A percentile compares a stretch with the other conserved stretches of the same genome.
Conservation (phyloP, 2,888 invertebrate species). For the Sclerodermus sp. region DNA sequence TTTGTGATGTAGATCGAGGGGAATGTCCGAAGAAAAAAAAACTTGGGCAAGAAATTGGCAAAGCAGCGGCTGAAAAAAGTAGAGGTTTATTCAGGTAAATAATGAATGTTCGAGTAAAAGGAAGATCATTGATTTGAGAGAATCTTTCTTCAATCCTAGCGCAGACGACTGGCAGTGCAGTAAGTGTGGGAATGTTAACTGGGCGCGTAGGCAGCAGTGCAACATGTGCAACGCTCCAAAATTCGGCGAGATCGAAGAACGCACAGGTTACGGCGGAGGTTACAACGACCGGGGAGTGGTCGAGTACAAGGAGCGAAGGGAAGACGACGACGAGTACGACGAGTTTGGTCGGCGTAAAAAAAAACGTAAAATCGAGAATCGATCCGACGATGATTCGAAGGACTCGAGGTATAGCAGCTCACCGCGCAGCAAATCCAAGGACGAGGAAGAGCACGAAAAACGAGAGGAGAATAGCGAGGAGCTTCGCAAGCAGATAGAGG, state of each 20-base stretch:
- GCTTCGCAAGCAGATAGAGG: no score
- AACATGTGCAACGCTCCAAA: slow-evolving; percentile 99
- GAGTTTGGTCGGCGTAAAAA: slow-evolving; percentile 77
- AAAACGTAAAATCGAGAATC: slow-evolving; percentile 61
- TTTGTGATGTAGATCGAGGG: slow-evolving; percentile 49
- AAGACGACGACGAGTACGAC: slow-evolving; percentile 92
- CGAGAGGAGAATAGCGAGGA: slow-evolving; percentile 18
- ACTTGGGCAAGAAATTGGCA: slow-evolving; percentile 95
- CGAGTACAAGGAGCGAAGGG: slow-evolving; percentile 87
- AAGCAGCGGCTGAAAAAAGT: slow-evolving; percentile 97
- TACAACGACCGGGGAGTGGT: slow-evolving; percentile 96
- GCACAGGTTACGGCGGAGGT: slow-evolving; percentile 82
- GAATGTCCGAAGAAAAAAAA: slow-evolving; percentile 72
- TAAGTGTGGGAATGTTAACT: slow-evolving; percentile 99
- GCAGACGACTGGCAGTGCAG: slow-evolving; percentile 99
- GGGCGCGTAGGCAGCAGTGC: slow-evolving; percentile 94
- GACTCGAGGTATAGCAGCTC: slow-evolving; percentile 49
- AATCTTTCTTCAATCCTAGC: slow-evolving; percentile 63
- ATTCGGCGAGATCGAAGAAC: slow-evolving; percentile 87
- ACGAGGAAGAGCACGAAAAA: slow-evolving; percentile 26
- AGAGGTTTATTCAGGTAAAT: slow-evolving; percentile 74
- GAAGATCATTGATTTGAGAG: neutral
- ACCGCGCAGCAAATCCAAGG: slow-evolving; percentile 42
- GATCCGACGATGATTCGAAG: slow-evolving; percentile 53
- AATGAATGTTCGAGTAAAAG: neutral